Percentiles rank a stretch among this genome's conserved stretches.
These are phyloP conservation scores for Campylomormyrus tamandua DNA, from an alignment of 2,113 vertebrate species.

Conservation along the genomic window DNA sequence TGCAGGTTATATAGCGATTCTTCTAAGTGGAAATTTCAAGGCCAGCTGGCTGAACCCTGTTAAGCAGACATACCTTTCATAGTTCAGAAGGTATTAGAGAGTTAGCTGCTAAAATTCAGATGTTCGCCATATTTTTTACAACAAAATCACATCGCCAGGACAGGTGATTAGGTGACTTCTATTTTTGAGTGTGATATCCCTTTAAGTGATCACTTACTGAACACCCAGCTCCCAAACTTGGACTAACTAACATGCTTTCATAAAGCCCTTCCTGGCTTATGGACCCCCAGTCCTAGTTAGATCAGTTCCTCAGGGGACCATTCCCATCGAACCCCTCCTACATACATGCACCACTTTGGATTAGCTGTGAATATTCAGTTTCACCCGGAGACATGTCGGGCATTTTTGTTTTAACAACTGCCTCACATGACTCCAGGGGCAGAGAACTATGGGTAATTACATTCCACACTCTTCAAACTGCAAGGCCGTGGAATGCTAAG, in stretches of 20 bases:
- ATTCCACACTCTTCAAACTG: conserved; percentile 34
- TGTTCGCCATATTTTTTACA: no score
- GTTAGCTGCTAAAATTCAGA: background rate
- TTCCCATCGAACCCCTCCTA: conserved; percentile 33
- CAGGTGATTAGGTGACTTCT: background rate
- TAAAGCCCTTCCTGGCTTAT: conserved; percentile 14
- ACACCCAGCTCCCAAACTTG: background rate
- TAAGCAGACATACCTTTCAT: background rate
- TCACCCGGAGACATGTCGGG: conserved; percentile 25
- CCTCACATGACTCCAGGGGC: conserved; percentile 16
- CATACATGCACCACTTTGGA: conserved; percentile 24
- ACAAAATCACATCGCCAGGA: no score
- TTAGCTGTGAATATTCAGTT: conserved; percentile 32
- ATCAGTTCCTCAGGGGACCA: conserved; percentile 33
- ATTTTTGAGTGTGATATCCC: background rate
- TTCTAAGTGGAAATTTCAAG: background rate
- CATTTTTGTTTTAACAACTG: conserved; percentile 27
- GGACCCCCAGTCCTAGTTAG: conserved; percentile 31
- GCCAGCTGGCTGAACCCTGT: background rate
- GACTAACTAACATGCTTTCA: background rate
- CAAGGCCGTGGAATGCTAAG: background rate
- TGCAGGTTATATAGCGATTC: background rate
- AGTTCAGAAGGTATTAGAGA: background rate
- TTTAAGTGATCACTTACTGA: background rate
- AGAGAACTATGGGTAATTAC: conserved; percentile 21